Evolutionary conservation across 1,140 invertebrate species (phyloP).

Genomic region (Bombus breviceps): DNA sequence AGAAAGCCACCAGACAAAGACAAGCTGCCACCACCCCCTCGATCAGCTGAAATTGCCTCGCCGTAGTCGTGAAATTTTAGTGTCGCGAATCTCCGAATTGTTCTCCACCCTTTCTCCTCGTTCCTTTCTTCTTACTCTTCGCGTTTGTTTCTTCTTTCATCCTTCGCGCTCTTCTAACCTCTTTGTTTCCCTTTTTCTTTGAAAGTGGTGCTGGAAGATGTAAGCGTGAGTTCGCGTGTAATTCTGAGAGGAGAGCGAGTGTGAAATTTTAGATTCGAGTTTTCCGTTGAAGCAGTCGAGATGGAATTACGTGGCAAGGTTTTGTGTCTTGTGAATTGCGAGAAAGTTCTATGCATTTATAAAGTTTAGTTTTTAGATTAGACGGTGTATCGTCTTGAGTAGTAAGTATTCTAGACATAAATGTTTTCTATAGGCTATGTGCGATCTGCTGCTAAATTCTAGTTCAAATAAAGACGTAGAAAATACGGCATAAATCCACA

Average conservation of each 20-base stretch:
- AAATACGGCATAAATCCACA: too few species aligned
- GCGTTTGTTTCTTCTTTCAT: too few species aligned
- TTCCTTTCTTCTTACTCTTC: not conserved
- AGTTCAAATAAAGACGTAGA: not conserved
- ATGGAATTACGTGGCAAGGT: not conserved
- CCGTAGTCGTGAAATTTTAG: conserved; percentile 75
- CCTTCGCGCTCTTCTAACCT: not conserved
- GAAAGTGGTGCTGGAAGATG: not conserved
- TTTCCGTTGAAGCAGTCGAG: not conserved
- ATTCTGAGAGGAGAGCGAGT: not conserved
- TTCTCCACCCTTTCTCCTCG: conserved; percentile 17
- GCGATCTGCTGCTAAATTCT: not conserved
- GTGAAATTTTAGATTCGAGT: not conserved
- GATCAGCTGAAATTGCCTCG: conserved; percentile 75
- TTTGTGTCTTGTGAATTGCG: not conserved
- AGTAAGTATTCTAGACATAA: not conserved
- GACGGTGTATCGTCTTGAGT: not conserved
- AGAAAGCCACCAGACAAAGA: conserved; percentile 41
- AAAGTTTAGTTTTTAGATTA: not conserved
- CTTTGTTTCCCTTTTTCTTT: not conserved
- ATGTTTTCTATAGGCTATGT: not conserved
- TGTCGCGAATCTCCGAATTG: conserved; percentile 66
- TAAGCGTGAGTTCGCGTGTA: not conserved
- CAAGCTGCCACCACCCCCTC: conserved; percentile 49
- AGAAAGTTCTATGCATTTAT: not conserved